Base-by-base conservation (phyloP, 2,888 invertebrate species). In the Blomia tropicalis region DNA sequence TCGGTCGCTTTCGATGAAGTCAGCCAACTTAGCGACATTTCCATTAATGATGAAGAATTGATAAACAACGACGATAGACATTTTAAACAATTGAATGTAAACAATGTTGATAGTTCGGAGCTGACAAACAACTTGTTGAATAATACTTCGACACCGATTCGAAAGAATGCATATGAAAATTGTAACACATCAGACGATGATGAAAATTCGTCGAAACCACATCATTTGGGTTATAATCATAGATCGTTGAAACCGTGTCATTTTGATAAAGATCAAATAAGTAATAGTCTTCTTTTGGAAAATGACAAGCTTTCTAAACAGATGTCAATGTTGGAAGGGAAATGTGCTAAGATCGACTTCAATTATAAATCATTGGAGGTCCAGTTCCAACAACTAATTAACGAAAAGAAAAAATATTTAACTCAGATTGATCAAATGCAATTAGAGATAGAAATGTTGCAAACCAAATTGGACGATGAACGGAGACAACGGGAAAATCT, bases 301-400 rank as follows among this genome's bases (percentile, higher is more conserved):
- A 47, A 47, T 47, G 51, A 47, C 51, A 47, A 47, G 22, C 22
- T 47, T 7, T 25, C 51, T 4, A 56, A 56, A 56, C 29, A 56
- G 11, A 17, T 56, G 25, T 56, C 11, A 2, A 36, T 29, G n/a
- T 22, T 56, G 11, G 29, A 56, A 29, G 25, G 29, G 29, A n/a
- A 56, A 23, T 56, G 25, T 31, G 19, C 22, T 3, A 23, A 56
- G 5, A 56, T 56, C 14, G 29, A 31, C 29, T 27, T 30, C 17
- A 36, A 56, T 56, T 56, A 56, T 36, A 11, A 29, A 30, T 19
- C n/a, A 23, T 36, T 56, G n/a, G n/a, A 56, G 25, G 5, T 2
- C 19, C 25, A 56, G 29, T 56, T 27, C 29, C 36, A 31, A 3
- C 25, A 36, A 32, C 2, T 56, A 14, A 2, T 27, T 56, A 17